Evolutionary conservation across 2,113 vertebrate genomes (phyloP).

Genomic region (Caranx melampygus): DNA sequence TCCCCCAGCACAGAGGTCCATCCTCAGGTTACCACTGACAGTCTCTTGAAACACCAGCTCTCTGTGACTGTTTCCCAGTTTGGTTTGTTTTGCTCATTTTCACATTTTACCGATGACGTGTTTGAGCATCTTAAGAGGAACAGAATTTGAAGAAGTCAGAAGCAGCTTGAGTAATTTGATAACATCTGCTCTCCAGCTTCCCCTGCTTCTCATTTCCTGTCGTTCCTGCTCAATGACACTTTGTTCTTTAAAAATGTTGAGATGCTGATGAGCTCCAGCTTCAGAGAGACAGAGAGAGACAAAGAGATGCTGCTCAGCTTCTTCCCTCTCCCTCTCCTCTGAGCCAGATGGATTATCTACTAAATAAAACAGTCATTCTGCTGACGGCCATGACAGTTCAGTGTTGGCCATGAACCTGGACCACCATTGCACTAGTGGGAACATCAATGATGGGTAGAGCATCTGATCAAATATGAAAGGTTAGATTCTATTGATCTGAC

Average conservation of each 20-base stretch:
- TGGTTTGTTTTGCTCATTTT: constrained; percentile 15
- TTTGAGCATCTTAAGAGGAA: not conserved
- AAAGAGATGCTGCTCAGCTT: not conserved
- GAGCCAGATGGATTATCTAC: constrained; percentile 24
- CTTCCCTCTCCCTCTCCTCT: constrained; percentile 1
- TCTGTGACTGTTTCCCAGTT: constrained; percentile 13
- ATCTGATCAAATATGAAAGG: not conserved
- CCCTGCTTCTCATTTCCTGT: not conserved
- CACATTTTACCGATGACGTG: not conserved
- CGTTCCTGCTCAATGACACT: no score
- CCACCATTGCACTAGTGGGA: not conserved
- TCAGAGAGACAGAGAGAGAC: not conserved
- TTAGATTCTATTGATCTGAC: not conserved
- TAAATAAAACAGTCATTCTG: constrained; percentile 15
- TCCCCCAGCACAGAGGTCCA: constrained; percentile 74
- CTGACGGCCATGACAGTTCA: constrained; percentile 9
- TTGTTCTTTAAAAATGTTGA: no score
- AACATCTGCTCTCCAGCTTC: not conserved
- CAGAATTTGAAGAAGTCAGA: not conserved
- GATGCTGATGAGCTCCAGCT: not conserved
- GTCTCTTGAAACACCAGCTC: constrained; percentile 73
- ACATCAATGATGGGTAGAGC: not conserved
- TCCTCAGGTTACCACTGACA: constrained; percentile 81
- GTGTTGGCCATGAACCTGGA: not conserved
- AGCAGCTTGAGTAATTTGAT: not conserved